Evolutionary conservation across 2,113 vertebrate species (phyloP).

Genomic region (Telmatochromis bifrenatus): DNA sequence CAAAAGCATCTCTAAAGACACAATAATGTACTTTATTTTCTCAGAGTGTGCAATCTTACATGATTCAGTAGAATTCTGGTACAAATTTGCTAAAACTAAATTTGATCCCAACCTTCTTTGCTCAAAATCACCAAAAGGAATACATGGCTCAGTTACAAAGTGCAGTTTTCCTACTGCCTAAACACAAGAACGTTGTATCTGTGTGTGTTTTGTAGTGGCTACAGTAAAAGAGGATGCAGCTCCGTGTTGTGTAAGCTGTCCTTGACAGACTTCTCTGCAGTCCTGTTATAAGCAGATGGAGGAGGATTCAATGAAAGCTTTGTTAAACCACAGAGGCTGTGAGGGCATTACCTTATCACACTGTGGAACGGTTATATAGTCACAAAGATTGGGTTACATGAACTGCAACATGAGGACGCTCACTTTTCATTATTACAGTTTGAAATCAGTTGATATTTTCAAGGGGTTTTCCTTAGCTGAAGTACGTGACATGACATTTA

Average conservation of each 20-base stretch:
- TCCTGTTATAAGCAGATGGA: conserved; percentile 8
- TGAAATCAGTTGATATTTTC: background rate
- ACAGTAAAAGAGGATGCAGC: background rate
- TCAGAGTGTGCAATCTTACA: background rate
- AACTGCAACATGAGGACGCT: background rate
- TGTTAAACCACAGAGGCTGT: background rate
- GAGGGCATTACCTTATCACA: conserved; percentile 1
- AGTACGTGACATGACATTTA: background rate
- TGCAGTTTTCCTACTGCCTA: background rate
- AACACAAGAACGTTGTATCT: background rate
- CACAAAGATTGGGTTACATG: conserved; percentile 8
- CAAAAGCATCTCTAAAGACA: background rate
- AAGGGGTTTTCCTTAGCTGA: background rate
- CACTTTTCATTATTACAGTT: background rate
- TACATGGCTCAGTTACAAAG: background rate
- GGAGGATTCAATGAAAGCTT: conserved; percentile 33
- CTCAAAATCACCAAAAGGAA: background rate
- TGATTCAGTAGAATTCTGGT: background rate
- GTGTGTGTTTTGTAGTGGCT: background rate
- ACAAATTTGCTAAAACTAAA: background rate
- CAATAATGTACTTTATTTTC: background rate
- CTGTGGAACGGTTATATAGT: conserved; percentile 9
- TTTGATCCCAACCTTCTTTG: background rate
- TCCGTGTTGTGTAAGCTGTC: background rate
- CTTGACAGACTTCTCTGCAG: conserved; percentile 29